These are phyloP conservation scores for Ictalurus furcatus DNA, from an alignment of 2,113 vertebrate species.

Conservation along the genomic window DNA sequence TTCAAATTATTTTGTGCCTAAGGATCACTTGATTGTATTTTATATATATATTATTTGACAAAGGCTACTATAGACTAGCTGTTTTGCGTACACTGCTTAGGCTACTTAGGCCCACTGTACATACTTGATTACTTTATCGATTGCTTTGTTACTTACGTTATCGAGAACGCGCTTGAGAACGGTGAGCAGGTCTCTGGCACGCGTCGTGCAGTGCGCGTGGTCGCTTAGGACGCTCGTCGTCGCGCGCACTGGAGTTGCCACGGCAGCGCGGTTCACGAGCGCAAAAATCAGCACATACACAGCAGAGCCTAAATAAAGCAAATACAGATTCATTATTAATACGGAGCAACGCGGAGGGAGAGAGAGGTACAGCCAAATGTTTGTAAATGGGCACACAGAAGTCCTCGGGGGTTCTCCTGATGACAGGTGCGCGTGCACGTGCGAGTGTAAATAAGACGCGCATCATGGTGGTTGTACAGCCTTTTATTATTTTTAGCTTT, in stretches of 20 bases:
- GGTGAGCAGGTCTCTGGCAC: slow-evolving; percentile 16
- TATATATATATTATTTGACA: no score
- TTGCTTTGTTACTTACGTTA: slow-evolving; percentile 16
- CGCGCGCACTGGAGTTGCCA: neutral
- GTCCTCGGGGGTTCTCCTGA: neutral
- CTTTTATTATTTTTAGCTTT: neutral
- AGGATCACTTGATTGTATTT: neutral
- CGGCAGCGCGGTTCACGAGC: neutral
- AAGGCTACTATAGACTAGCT: no score
- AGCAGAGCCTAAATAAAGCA: neutral
- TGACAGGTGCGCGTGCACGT: neutral
- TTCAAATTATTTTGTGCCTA: neutral
- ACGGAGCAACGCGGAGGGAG: neutral
- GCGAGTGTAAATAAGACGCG: neutral
- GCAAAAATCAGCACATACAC: neutral
- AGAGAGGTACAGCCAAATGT: rapidly evolving
- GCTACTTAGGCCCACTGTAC: no score
- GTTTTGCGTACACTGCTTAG: no score
- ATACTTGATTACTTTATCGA: neutral
- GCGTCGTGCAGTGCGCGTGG: neutral
- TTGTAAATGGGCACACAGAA: neutral
- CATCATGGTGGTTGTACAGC: neutral
- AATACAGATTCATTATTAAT: neutral
- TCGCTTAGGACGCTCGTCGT: neutral
- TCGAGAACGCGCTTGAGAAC: neutral